phyloP scores from a whole-genome alignment of 37 sponge, comb jelly and placozoan species.

The Spongilla lacustris region DNA sequence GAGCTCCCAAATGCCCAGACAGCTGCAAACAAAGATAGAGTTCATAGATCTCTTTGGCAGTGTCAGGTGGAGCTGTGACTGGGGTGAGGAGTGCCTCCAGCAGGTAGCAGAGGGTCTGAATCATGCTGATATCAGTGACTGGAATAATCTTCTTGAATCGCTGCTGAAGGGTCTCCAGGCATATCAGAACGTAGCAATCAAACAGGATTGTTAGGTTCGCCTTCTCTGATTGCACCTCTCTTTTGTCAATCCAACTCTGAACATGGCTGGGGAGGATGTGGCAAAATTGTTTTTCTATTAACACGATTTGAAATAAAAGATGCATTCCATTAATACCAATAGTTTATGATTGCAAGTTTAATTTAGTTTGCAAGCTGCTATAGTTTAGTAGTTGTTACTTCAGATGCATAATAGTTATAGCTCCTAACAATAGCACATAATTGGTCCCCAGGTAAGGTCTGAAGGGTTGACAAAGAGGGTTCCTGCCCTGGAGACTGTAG shows the following conservation, averaged over 20 bases:
- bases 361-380: no score
- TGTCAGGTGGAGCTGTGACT: constrained; percentile 93
- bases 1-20: constrained; percentile 99
- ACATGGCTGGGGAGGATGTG: constrained; percentile 57
- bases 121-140: constrained; percentile 93
- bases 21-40: constrained; percentile 98
- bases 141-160: constrained; percentile 99
- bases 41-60: constrained; percentile 97
- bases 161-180: constrained; percentile 83
- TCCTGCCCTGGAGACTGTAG: constrained; percentile 97
- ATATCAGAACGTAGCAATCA: constrained; percentile 93
- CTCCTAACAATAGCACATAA: neutral
- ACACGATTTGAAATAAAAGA: no score
- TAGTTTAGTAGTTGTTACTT: neutral
- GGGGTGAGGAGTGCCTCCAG: constrained; percentile 92
- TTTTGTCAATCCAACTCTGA: constrained; percentile 95
- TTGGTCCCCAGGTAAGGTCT: constrained; percentile 98
- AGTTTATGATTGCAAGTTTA: no score
- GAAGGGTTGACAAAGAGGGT: constrained; percentile 95
- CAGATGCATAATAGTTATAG: neutral
- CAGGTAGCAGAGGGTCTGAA: constrained; percentile 98
- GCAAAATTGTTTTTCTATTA: no score
- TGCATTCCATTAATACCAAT: no score
- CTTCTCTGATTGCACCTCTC: constrained; percentile 94
- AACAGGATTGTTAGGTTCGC: constrained; percentile 97